These are phyloP conservation scores for Pseudomyrmex pallidus DNA, from an alignment of 1,140 invertebrate species.

Conservation along the genomic window DNA sequence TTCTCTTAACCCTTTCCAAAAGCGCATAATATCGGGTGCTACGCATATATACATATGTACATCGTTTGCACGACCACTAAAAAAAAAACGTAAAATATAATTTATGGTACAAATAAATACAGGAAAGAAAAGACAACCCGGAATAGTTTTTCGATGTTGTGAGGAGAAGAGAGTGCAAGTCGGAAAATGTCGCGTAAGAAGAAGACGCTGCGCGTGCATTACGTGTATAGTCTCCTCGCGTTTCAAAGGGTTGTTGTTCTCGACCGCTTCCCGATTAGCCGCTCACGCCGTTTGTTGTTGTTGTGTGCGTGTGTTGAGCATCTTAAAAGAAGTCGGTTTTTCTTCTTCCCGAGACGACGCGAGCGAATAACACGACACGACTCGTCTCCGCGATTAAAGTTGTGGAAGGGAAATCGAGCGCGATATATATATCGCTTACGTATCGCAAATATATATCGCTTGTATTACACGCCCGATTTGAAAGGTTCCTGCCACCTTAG, in stretches of 20 bases:
- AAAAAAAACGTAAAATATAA: neutral
- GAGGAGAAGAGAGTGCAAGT: neutral
- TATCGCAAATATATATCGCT: no score
- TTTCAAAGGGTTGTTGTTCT: conserved; percentile 10
- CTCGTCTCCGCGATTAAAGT: neutral
- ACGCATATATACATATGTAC: conserved; percentile 43
- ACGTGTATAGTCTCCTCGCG: neutral
- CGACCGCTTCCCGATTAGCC: neutral
- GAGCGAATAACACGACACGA: neutral
- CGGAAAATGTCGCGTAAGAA: neutral
- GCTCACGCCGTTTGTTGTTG: no score
- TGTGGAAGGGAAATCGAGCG: neutral
- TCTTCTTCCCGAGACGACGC: neutral
- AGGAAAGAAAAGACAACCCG: neutral
- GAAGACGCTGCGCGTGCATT: neutral
- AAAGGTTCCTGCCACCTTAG: conserved; percentile 66
- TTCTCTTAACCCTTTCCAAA: conserved; percentile 6
- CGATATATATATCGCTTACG: neutral
- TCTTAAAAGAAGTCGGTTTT: neutral
- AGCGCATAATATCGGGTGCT: neutral
- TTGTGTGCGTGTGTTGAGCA: neutral
- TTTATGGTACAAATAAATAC: conserved; percentile 51
- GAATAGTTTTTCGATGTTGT: neutral
- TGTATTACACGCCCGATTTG: conserved; percentile 3
- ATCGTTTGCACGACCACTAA: neutral